Conservation (phyloP, 2,113 vertebrate genomes). For the Tapirus terrestris region DNA sequence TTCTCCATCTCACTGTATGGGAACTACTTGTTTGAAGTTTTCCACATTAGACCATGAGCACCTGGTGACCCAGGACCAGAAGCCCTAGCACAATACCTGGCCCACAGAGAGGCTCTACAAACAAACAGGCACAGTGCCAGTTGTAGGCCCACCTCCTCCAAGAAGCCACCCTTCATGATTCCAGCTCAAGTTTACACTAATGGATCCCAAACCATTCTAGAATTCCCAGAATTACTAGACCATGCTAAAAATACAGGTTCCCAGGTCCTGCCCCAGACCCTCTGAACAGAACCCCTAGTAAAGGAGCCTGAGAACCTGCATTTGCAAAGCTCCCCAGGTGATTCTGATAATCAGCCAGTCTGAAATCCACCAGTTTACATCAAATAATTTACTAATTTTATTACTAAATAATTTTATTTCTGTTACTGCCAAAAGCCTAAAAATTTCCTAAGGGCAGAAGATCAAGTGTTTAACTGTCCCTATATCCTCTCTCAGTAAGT, state of each 20-base stretch:
- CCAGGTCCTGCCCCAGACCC: not conserved
- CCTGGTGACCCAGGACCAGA: not conserved
- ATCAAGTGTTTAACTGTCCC: not conserved
- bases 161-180: not conserved
- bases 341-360: not conserved
- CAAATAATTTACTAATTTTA: not conserved
- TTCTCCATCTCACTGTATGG: not conserved
- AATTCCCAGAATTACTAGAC: not conserved
- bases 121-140: not conserved
- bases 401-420: slow-evolving; percentile 1
- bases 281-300: not conserved
- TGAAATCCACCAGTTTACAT: not conserved
- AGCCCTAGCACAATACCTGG: not conserved
- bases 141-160: not conserved
- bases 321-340: not conserved
- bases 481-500: not conserved
- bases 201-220: not conserved
- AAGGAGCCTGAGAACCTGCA: not conserved
- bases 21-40: not conserved
- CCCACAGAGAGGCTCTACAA: not conserved
- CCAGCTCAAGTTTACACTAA: not conserved
- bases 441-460: not conserved
- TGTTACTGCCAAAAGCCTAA: not conserved
- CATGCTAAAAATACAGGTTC: not conserved
- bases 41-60: not conserved